phyloP scores from a whole-genome alignment of 2,888 invertebrate species.

The Slavum lentiscoides region DNA sequence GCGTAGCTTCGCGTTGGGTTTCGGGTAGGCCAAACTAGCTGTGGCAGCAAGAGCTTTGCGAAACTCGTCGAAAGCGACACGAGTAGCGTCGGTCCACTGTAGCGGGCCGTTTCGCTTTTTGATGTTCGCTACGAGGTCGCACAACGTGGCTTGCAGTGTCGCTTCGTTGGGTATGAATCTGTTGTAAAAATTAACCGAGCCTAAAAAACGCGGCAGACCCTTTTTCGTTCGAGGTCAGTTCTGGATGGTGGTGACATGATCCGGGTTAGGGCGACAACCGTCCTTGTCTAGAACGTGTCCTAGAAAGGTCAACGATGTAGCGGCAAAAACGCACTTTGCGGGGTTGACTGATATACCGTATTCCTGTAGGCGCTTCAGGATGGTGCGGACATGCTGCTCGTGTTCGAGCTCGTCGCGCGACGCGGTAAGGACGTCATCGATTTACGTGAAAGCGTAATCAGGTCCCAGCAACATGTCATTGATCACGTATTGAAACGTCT shows the following conservation, averaged over 20 bases:
- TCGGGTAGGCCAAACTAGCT: slow-evolving; percentile 56
- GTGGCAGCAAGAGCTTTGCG: not conserved
- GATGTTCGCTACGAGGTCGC: not conserved
- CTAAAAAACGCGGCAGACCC: not conserved
- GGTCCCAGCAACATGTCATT: slow-evolving; percentile 54
- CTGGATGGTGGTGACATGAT: slow-evolving; percentile 56
- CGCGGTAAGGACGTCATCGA: slow-evolving; percentile 56
- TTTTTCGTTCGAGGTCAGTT: slow-evolving; percentile 55
- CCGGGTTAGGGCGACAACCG: no score
- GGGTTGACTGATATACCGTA: slow-evolving; percentile 58
- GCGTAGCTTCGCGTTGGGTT: slow-evolving; percentile 57
- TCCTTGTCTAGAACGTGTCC: not conserved
- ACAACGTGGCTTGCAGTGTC: slow-evolving; percentile 52
- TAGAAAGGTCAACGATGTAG: not conserved
- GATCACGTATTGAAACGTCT: slow-evolving; percentile 56
- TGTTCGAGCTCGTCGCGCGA: slow-evolving; percentile 54
- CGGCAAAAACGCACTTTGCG: slow-evolving; percentile 58
- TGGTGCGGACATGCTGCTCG: no score
- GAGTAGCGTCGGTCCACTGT: not conserved
- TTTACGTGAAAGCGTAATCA: slow-evolving; percentile 55
- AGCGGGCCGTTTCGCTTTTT: not conserved
- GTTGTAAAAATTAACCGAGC: slow-evolving; percentile 55
- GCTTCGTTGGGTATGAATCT: slow-evolving; percentile 58
- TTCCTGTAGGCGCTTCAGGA: slow-evolving; percentile 55
- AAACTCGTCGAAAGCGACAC: not conserved